phyloP scores from a whole-genome alignment of 2,797 vertebrate genomes.

The Chaetodon trifasciatus region DNA sequence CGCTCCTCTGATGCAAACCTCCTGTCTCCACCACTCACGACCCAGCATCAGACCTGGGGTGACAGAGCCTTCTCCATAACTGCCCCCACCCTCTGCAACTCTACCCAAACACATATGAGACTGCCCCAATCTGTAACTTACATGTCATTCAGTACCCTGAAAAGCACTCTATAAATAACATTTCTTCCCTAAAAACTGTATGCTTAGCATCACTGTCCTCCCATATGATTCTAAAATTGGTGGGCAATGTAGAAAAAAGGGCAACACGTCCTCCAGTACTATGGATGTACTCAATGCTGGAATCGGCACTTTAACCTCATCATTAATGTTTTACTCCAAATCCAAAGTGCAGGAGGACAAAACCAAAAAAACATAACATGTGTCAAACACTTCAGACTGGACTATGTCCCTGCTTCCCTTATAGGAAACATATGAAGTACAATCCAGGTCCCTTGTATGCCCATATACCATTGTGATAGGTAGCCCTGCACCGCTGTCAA shows the following conservation, averaged over 20 bases:
- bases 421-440: slow-evolving; percentile 17
- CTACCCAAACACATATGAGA: no score
- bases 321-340: slow-evolving; percentile 37
- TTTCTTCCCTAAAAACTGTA: background rate
- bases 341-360: slow-evolving; percentile 6
- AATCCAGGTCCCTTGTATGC: slow-evolving; percentile 17
- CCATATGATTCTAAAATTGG: background rate
- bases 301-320: slow-evolving; percentile 22
- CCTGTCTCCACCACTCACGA: no score
- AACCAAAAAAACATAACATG: slow-evolving; percentile 12
- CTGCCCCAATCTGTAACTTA: no score
- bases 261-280: background rate
- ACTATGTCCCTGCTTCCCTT: background rate
- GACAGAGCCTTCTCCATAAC: no score
- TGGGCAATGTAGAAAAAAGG: background rate
- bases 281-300: slow-evolving; percentile 8
- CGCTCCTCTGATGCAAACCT: no score
- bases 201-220: background rate
- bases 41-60: no score
- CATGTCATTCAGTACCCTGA: no score
- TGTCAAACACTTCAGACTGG: slow-evolving; percentile 14
- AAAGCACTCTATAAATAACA: no score
- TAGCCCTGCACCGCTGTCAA: slow-evolving; percentile 37
- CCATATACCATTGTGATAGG: slow-evolving; percentile 40
- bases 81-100: no score